phyloP scores from a whole-genome alignment of 2,888 invertebrate species.

The Chloroclysta siterata region DNA sequence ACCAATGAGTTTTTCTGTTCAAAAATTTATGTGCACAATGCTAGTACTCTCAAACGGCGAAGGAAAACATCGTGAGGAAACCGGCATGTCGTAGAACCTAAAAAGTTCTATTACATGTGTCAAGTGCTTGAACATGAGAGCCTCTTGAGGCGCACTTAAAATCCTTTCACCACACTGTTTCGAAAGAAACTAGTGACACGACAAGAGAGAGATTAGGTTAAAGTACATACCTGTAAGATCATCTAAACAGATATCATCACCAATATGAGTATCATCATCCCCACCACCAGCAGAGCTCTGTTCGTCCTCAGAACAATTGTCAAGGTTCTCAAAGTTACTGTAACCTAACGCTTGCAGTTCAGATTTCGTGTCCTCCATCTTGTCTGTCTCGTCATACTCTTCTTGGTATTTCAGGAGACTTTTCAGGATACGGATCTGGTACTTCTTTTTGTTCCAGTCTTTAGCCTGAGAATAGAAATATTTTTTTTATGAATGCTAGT shows the following conservation, averaged over 20 bases:
- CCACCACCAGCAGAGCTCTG: constrained; percentile 77
- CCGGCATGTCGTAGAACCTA: no score
- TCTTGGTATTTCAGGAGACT: constrained; percentile 83
- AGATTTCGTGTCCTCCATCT: constrained; percentile 80
- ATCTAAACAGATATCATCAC: constrained; percentile 89
- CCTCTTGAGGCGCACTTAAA: no score
- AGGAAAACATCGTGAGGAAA: no score
- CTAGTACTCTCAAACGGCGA: no score
- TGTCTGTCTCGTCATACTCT: constrained; percentile 79
- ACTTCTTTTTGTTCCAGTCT: constrained; percentile 75
- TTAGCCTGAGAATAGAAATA: constrained; percentile 67
- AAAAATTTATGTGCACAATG: no score
- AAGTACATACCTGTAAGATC: constrained; percentile 87
- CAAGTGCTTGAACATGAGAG: no score
- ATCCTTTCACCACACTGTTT: no score
- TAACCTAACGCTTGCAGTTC: constrained; percentile 77
- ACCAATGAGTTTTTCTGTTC: no score
- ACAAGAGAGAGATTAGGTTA: no score
- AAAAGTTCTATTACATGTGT: no score
- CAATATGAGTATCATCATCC: constrained; percentile 87
- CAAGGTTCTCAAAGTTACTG: constrained; percentile 73
- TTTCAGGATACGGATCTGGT: constrained; percentile 86
- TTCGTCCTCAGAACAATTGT: constrained; percentile 77
- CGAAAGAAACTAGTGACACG: no score
- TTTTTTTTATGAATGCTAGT: background rate